Conservation (phyloP, 2,888 invertebrate genomes). For the Yponomeuta plumbellus region DNA sequence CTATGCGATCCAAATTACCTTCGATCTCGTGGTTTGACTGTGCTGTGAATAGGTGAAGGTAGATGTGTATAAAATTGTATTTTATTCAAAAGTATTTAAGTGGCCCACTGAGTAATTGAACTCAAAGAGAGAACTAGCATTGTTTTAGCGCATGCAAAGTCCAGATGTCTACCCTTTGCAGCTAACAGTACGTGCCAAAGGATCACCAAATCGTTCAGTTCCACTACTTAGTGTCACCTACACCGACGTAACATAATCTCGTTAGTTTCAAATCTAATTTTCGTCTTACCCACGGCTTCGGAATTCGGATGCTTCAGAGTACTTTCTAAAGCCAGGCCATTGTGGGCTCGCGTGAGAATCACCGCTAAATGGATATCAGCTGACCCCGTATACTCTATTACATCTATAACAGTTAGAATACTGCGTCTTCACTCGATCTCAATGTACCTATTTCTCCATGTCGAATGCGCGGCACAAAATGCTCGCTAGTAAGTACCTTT, state of each 20-base stretch:
- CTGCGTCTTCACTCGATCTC: neutral
- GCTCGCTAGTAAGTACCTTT: too few species aligned
- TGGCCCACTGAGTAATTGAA: too few species aligned
- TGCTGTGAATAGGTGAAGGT: too few species aligned
- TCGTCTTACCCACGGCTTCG: neutral
- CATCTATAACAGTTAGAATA: neutral
- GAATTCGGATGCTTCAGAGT: neutral
- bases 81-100: too few species aligned
- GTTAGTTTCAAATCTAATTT: neutral
- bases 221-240: neutral
- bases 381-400: neutral
- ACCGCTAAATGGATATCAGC: neutral
- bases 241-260: neutral
- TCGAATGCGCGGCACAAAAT: neutral
- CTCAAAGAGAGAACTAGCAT: too few species aligned
- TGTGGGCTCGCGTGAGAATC: neutral
- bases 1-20: too few species aligned
- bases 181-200: neutral
- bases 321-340: neutral
- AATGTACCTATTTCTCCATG: neutral
- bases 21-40: too few species aligned
- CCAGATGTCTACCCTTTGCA: neutral
- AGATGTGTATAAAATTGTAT: too few species aligned
- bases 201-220: neutral
- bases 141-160: too few species aligned